These are phyloP conservation scores for Drosophila mauritiana DNA, from an alignment of 1,140 invertebrate species.

Conservation along the genomic window DNA sequence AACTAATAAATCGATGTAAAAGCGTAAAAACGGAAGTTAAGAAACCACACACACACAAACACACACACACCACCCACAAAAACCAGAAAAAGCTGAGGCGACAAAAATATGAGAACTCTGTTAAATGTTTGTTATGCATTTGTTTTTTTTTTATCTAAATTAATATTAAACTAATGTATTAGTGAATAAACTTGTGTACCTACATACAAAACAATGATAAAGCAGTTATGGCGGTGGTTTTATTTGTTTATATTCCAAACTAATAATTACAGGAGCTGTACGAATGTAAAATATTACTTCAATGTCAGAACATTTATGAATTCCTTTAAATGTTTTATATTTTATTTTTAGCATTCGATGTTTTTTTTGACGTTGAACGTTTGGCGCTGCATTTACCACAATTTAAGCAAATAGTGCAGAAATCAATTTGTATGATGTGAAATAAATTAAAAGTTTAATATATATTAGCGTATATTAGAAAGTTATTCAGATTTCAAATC, in stretches of 20 bases:
- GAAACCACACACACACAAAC: not conserved
- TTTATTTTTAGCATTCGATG: too few species aligned
- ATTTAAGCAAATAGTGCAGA: too few species aligned
- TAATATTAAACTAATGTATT: constrained; percentile 70
- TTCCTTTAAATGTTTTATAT: too few species aligned
- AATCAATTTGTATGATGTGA: too few species aligned
- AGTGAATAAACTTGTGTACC: constrained; percentile 79
- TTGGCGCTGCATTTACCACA: too few species aligned
- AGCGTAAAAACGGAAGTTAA: constrained; percentile 19
- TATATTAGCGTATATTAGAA: too few species aligned
- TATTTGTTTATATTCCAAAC: not conserved
- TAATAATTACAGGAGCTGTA: too few species aligned
- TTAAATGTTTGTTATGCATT: constrained; percentile 82
- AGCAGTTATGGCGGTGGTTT: not conserved
- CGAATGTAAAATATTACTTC: too few species aligned
- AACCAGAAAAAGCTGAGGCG: constrained; percentile 13
- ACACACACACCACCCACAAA: constrained; percentile 21
- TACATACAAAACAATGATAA: constrained; percentile 60
- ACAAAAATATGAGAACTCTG: constrained; percentile 51
- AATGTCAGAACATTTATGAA: too few species aligned
- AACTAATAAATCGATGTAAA: constrained; percentile 40
- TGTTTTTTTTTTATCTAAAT: constrained; percentile 70
- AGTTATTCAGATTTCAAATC: too few species aligned
- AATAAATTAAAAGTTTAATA: too few species aligned
- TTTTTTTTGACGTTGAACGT: too few species aligned